These are phyloP conservation scores for Meta bourneti DNA, from an alignment of 2,888 invertebrate genomes.

Conservation along the genomic window DNA sequence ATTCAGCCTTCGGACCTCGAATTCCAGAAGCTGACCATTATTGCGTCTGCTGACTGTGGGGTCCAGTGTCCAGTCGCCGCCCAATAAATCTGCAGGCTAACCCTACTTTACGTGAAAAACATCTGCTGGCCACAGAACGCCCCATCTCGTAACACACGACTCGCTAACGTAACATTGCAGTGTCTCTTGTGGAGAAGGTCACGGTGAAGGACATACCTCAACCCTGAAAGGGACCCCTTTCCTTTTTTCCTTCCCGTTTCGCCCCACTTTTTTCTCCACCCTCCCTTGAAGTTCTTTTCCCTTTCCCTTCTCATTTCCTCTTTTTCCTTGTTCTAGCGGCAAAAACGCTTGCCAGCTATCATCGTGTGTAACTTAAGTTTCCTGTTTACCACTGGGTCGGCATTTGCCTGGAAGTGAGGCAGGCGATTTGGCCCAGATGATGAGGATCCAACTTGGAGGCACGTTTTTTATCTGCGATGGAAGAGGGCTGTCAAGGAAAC, in stretches of 20 bases:
- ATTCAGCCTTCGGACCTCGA: background rate
- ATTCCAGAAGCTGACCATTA: background rate
- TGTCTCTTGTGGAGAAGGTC: constrained; percentile 57
- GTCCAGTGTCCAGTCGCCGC: background rate
- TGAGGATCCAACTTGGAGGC: background rate
- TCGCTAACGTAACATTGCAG: constrained; percentile 18
- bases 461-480: background rate
- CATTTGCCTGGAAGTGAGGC: too few species aligned
- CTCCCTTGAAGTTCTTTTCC: background rate
- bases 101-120: constrained; percentile 48
- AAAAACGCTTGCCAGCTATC: background rate
- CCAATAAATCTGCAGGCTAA: constrained; percentile 44
- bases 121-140: constrained; percentile 56
- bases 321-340: constrained; percentile 23
- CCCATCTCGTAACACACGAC: background rate
- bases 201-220: constrained; percentile 69
- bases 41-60: background rate
- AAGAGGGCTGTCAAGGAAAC: background rate
- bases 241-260: constrained; percentile 65
- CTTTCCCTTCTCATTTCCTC: constrained; percentile 17
- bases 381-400: constrained; percentile 46
- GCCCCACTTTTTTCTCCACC: constrained; percentile 54
- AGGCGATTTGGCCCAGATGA: background rate
- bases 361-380: constrained; percentile 29
- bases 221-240: constrained; percentile 68